phyloP scores from a whole-genome alignment of 2,797 vertebrate species.

The Myotis findleyi region DNA sequence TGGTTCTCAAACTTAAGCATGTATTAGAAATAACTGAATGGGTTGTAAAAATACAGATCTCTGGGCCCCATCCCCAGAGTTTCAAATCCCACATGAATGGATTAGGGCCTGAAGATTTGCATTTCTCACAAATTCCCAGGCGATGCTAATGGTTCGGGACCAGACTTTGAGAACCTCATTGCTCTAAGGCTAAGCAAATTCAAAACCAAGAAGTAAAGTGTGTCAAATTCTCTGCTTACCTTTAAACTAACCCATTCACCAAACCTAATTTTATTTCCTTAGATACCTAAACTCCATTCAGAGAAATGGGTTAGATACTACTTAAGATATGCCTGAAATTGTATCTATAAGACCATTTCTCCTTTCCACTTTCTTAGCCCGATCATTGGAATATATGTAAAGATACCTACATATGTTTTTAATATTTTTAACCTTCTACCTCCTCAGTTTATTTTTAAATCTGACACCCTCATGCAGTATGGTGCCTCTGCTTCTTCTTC shows the following conservation, averaged over 20 bases:
- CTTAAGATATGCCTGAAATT: background rate
- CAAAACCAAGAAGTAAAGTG: background rate
- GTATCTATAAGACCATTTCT: background rate
- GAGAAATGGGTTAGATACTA: background rate
- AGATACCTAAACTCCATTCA: background rate
- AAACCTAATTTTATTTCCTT: background rate
- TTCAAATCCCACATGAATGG: background rate
- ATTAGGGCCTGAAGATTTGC: background rate
- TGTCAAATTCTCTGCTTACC: background rate
- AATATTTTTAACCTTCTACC: background rate
- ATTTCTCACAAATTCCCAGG: background rate
- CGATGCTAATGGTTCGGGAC: background rate
- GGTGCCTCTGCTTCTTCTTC: background rate
- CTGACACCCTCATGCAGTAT: background rate
- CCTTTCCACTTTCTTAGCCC: background rate
- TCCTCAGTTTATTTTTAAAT: background rate
- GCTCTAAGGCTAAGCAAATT: slow-evolving; percentile 13
- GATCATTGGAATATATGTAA: background rate
- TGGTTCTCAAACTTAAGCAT: background rate
- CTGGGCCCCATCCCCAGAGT: background rate
- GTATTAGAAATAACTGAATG: background rate
- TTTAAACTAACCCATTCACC: background rate
- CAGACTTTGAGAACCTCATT: background rate
- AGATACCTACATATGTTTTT: background rate
- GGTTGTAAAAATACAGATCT: background rate